These are phyloP conservation scores for Cataglyphis livida DNA, from an alignment of 2,888 invertebrate species.

Conservation along the genomic window DNA sequence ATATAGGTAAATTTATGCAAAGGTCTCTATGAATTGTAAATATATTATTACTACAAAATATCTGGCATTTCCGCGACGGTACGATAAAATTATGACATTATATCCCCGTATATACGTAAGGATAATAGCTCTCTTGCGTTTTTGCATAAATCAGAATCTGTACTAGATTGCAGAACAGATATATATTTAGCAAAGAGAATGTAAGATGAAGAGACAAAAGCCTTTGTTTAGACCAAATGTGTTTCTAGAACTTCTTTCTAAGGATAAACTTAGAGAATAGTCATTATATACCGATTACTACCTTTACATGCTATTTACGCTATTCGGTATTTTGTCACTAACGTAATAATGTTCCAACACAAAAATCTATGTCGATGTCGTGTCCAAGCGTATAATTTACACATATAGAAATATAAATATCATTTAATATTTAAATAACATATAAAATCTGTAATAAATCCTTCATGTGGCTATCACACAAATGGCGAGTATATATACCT, in stretches of 20 bases:
- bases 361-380: constrained; percentile 77
- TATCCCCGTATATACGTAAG: constrained; percentile 36
- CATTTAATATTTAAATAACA: constrained; percentile 79
- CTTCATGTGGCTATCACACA: constrained; percentile 59
- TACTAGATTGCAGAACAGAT: constrained; percentile 22
- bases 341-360: constrained; percentile 66
- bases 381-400: constrained; percentile 78
- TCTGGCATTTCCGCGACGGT: constrained; percentile 17
- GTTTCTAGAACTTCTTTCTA: constrained; percentile 53
- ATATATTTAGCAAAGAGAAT: constrained; percentile 28
- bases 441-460: constrained; percentile 80
- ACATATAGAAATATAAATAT: constrained; percentile 76
- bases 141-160: constrained; percentile 3
- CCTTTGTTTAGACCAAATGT: constrained; percentile 56
- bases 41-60: constrained; percentile 50
- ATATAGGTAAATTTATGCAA: neutral
- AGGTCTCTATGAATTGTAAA: constrained; percentile 60
- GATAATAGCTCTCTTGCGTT: constrained; percentile 11
- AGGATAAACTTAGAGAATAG: constrained; percentile 43
- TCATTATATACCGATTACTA: constrained; percentile 49
- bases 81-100: constrained; percentile 21
- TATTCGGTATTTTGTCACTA: constrained; percentile 60
- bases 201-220: constrained; percentile 46
- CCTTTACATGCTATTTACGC: constrained; percentile 50
- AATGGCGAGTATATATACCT: constrained; percentile 17